Evolutionary conservation across 2,113 vertebrate genomes (phyloP).

Genomic region (Thermophis baileyi): DNA sequence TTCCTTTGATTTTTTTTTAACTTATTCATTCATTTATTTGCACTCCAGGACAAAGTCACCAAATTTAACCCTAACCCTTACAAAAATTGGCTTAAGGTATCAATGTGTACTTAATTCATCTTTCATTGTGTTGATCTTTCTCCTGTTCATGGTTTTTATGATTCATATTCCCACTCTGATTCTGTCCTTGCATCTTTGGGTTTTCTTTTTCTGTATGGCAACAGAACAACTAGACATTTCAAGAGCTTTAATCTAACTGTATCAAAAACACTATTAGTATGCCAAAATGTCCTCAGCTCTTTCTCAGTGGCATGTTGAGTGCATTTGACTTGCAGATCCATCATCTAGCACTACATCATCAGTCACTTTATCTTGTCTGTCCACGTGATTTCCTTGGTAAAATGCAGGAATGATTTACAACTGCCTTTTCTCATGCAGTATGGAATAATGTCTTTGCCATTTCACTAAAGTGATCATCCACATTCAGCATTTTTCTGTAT

Average conservation of each 20-base stretch:
- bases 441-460: background rate
- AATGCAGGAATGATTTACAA: background rate
- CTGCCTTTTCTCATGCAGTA: background rate
- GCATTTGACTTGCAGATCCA: background rate
- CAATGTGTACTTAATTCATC: background rate
- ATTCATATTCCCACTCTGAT: background rate
- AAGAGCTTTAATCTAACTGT: background rate
- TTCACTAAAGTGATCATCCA: background rate
- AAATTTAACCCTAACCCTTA: background rate
- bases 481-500: background rate
- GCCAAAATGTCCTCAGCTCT: background rate
- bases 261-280: background rate
- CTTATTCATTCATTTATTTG: background rate
- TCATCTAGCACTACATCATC: background rate
- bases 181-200: background rate
- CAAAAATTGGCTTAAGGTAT: background rate
- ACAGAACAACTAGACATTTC: background rate
- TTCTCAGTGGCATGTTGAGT: background rate
- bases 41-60: background rate
- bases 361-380: background rate
- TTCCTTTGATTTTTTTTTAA: background rate
- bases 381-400: background rate
- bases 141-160: background rate
- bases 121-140: background rate
- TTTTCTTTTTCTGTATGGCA: background rate